These are phyloP conservation scores for Cheilosia variabilis DNA, from an alignment of 2,888 invertebrate species.

Conservation along the genomic window DNA sequence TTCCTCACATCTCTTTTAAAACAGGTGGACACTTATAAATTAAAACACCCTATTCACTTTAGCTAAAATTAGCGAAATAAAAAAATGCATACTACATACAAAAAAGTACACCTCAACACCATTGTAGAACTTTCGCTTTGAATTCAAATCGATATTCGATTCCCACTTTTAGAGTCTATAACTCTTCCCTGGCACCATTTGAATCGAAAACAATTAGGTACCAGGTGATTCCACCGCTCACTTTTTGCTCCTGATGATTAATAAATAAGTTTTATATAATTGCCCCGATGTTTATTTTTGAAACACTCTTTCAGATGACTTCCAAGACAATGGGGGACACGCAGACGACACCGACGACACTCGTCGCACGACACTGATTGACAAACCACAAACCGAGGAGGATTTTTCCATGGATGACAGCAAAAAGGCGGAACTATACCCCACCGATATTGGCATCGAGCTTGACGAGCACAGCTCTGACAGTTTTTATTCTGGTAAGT, in stretches of 20 bases:
- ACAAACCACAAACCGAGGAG: constrained; percentile 63
- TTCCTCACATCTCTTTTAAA: too few relatives aligned
- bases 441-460: constrained; percentile 77
- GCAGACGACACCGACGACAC: constrained; percentile 58
- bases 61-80: too few relatives aligned
- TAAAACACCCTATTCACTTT: too few relatives aligned
- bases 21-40: too few relatives aligned
- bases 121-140: too few relatives aligned
- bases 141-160: too few relatives aligned
- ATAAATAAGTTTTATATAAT: constrained; percentile 38
- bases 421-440: constrained; percentile 59
- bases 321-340: constrained; percentile 59
- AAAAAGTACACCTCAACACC: too few relatives aligned
- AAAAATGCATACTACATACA: too few relatives aligned
- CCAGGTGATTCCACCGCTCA: not conserved
- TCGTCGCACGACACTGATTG: constrained; percentile 65
- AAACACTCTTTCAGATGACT: constrained; percentile 64
- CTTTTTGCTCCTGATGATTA: constrained; percentile 14
- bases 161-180: too few relatives aligned
- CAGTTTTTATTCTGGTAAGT: constrained; percentile 83
- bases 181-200: too few relatives aligned
- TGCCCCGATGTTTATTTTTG: constrained; percentile 23
- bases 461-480: constrained; percentile 82
- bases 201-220: not conserved
- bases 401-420: constrained; percentile 72